A percentile compares a stretch with the other conserved stretches of the same genome.
These are phyloP conservation scores for Coendou prehensilis DNA, from an alignment of 2,797 vertebrate species.

Conservation along the genomic window DNA sequence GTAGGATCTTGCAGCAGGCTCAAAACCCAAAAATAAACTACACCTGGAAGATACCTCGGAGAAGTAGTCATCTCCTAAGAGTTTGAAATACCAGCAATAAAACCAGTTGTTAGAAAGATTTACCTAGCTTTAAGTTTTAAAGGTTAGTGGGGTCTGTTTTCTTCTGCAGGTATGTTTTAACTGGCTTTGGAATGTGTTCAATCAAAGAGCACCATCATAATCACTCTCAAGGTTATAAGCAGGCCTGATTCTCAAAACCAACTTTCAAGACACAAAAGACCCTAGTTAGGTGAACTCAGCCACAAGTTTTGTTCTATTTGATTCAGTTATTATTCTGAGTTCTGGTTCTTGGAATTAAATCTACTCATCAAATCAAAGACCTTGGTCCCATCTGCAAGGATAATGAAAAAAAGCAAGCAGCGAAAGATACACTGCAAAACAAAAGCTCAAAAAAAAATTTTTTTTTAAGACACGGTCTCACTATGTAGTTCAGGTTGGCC, in stretches of 20 bases:
- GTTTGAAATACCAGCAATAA: background rate
- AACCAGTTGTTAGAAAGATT: slow-evolving; percentile 83
- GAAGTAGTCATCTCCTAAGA: too few relatives aligned
- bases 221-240: background rate
- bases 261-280: background rate
- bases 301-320: background rate
- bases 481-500: background rate
- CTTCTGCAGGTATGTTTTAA: background rate
- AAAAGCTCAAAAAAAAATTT: background rate
- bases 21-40: too few relatives aligned
- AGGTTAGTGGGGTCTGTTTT: slow-evolving; percentile 29
- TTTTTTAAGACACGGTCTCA: background rate
- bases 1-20: too few relatives aligned
- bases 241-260: background rate
- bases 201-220: background rate
- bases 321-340: slow-evolving; percentile 10
- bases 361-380: slow-evolving; percentile 8
- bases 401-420: slow-evolving; percentile 4
- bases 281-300: background rate
- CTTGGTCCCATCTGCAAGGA: background rate
- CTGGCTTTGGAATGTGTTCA: background rate
- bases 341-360: background rate
- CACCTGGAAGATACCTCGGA: too few relatives aligned
- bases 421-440: background rate
- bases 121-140: slow-evolving; percentile 86